phyloP scores from a whole-genome alignment of 1,140 invertebrate species.

The Sitophilus oryzae region DNA sequence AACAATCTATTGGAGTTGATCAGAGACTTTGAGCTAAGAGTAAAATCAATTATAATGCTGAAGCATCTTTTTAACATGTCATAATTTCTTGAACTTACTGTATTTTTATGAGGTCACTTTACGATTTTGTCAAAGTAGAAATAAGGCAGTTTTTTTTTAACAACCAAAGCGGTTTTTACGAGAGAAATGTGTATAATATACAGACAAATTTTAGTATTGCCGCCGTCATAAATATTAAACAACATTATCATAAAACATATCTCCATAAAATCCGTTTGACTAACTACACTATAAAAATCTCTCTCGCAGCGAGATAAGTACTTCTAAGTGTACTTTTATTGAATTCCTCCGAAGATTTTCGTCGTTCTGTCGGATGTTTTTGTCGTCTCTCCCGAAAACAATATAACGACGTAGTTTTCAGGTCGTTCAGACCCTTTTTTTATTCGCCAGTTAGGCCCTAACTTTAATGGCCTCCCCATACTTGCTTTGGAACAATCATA shows the following conservation, averaged over 20 bases:
- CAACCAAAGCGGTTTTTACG: too few species aligned
- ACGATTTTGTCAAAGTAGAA: too few species aligned
- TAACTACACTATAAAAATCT: slow-evolving; percentile 21
- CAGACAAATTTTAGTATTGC: slow-evolving; percentile 4
- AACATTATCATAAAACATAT: slow-evolving; percentile 21
- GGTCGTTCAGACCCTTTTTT: slow-evolving; percentile 15
- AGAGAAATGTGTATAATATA: too few species aligned
- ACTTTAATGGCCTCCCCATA: slow-evolving; percentile 15
- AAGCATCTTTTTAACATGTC: too few species aligned
- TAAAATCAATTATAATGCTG: too few species aligned
- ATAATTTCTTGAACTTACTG: too few species aligned
- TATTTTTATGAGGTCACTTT: too few species aligned
- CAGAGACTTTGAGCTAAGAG: too few species aligned
- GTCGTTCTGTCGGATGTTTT: slow-evolving; percentile 17
- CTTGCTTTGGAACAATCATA: slow-evolving; percentile 10
- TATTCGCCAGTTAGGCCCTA: slow-evolving; percentile 19
- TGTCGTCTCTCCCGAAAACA: slow-evolving; percentile 12
- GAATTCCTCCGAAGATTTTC: slow-evolving; percentile 24
- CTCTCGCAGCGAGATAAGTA: slow-evolving; percentile 10
- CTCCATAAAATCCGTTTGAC: slow-evolving; percentile 17
- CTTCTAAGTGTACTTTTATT: slow-evolving; percentile 21
- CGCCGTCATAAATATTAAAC: slow-evolving; percentile 3
- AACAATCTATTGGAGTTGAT: too few species aligned
- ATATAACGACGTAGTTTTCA: slow-evolving; percentile 21
- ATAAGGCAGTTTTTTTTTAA: too few species aligned